Evolutionary conservation across 2,888 invertebrate genomes (phyloP), one percentile per base, ranked within the genome.

Genomic region (Drosophila quinaria): DNA sequence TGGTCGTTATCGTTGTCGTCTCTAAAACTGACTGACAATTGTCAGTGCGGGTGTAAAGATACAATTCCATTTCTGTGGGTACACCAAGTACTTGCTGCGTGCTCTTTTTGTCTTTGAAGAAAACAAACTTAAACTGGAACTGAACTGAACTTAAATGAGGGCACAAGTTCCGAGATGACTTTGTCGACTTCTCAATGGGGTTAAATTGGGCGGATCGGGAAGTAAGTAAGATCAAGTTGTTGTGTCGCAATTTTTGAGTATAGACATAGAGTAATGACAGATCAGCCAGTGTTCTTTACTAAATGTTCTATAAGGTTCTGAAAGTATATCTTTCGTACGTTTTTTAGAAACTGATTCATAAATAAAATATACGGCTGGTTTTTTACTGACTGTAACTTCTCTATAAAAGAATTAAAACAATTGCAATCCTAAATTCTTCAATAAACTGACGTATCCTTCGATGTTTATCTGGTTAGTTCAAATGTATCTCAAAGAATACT

Each of bases 1-100:
- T 78, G 78, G 78, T 80, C 72, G 71, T 63, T 56, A 64, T 79
- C 63, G 75, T 42, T 55, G 52, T 55, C 42, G 42, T 33, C 41
- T 62, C 58, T 3, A 33, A 55, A 33, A 25, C 25, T 25, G 25
- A 29, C 62, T 59, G 51, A 78, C 61, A 74, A 51, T n/a, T 51
- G 66, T 65, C 63, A 39, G 50, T 50, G 61, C 47, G 72, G 66
- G 63, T 64, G 70, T 58, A 50, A 70, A 75, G 55, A 61, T 51
- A 73, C 42, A 58, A 52, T 59, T 44, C 42, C 59, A 49, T 17
- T 62, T 31, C 31, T n/a, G 19, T 31, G n/a, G 31, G 10, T 49
- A 33, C 11, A 22, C 8, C 37, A 2, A 49, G 15, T 42, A 46
- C 58, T 47, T 31, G 31, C 22, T 42, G 1, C 41, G 13, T 55